Evolutionary conservation across 2,113 vertebrate species (phyloP), one percentile per base, ranked within the genome.

Genomic region (Chunga burmeisteri): DNA sequence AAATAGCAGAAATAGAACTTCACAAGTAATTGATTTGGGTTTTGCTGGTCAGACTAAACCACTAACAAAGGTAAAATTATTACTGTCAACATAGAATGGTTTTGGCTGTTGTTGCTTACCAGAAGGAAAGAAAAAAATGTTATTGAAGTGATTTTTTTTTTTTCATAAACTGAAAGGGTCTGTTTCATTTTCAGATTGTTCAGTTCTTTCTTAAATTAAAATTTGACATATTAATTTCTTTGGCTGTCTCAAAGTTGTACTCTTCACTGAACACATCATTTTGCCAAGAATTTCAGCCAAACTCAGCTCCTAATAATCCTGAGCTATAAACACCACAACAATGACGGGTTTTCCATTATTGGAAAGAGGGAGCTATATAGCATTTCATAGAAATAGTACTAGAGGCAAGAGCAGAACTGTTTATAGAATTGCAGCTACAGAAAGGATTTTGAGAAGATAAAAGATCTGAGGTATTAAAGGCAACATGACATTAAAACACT

Each of bases 261-360:
- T 92, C 88, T 56, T 91, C 91, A 61, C 52, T 65, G 81, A 92
- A 87, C 74, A 92, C 88, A 85, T 63, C 47, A 56, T 93, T 93
- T 94, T 68, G 78, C 87, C 78, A 94, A 84, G 91, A 87, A 81
- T 75, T 96, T 79, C 84, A 91, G 87, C 78, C 94, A 93, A 85
- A 89, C 78, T 49, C 77, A 38, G 70, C 61, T 96, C 93, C 73
- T 82, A 93, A 90, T 89, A 96, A 95, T 52, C 70, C 66, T 61
- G 25, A 82, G 81, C 84, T 94, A 93, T 90, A 93, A 95, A 91
- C 93, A 95, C 86, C 79, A 96, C 90, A 95, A 96, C 92, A 87
- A 52, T 68, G 81, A 77, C 40, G 25, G 55, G 81, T 94, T 77
- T 94, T 63, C 91, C 49, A 56, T 86, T 61, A 90, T 8, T 82